These are phyloP conservation scores for Dysmachus trigonus DNA, from an alignment of 2,888 invertebrate species.

Conservation along the genomic window DNA sequence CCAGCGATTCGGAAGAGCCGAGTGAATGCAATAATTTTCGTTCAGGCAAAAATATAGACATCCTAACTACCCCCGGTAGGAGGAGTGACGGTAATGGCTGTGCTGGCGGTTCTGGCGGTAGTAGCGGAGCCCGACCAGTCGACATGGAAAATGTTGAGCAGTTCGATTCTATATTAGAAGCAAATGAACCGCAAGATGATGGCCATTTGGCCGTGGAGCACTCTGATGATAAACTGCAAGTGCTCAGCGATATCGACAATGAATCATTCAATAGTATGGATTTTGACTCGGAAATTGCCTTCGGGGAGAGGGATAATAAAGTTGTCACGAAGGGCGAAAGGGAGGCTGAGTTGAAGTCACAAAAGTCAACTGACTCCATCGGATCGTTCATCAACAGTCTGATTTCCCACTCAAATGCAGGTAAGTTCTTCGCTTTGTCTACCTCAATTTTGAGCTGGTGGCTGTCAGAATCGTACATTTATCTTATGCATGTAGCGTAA, in stretches of 20 bases:
- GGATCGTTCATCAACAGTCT: slow-evolving; percentile 63
- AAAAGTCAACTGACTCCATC: slow-evolving; percentile 58
- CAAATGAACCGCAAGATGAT: slow-evolving; percentile 43
- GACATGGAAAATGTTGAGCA: slow-evolving; percentile 46
- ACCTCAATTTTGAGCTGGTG: neutral
- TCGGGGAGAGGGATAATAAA: slow-evolving; percentile 54
- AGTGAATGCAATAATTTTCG: slow-evolving; percentile 27
- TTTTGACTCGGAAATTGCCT: slow-evolving; percentile 64
- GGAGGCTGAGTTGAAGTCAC: slow-evolving; percentile 48
- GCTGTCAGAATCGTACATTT: neutral
- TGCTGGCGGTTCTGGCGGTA: no score
- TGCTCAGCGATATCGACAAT: slow-evolving; percentile 64
- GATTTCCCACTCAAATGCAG: slow-evolving; percentile 62
- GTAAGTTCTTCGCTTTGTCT: slow-evolving; percentile 53
- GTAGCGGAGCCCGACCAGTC: slow-evolving; percentile 46
- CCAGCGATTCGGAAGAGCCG: slow-evolving; percentile 36
- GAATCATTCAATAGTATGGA: slow-evolving; percentile 65
- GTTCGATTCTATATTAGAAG: slow-evolving; percentile 52
- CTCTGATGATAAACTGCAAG: slow-evolving; percentile 62
- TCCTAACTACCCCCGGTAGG: neutral
- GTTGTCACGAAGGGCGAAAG: neutral
- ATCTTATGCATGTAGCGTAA: neutral
- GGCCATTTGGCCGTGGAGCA: slow-evolving; percentile 35
- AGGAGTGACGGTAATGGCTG: slow-evolving; percentile 46
- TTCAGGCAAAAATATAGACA: neutral